These are phyloP conservation scores for Aleiodes testaceus DNA, from an alignment of 2,888 invertebrate genomes.

Conservation along the genomic window DNA sequence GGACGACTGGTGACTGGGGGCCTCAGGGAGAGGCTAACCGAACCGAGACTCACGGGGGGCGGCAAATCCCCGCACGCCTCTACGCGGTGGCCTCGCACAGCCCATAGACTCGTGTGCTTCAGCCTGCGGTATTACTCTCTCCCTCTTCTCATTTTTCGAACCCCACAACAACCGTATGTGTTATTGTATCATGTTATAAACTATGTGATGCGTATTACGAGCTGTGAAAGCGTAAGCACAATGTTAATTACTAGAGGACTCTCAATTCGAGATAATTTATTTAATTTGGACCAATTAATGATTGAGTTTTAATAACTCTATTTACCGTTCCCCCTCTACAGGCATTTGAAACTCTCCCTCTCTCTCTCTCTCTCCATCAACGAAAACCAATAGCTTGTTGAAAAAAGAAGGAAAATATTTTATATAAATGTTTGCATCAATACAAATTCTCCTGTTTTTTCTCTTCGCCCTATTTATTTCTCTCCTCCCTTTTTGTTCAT, in stretches of 20 bases:
- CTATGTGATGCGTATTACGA: slow-evolving; percentile 44
- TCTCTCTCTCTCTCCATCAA: neutral
- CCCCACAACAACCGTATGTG: slow-evolving; percentile 47
- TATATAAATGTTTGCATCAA: neutral
- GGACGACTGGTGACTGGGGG: slow-evolving; percentile 66
- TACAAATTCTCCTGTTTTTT: slow-evolving; percentile 3
- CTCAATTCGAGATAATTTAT: no score
- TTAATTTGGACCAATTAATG: no score
- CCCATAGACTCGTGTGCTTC: slow-evolving; percentile 54
- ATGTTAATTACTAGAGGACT: neutral
- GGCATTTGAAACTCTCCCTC: neutral
- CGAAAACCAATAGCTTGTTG: neutral
- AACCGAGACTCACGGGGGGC: slow-evolving; percentile 68
- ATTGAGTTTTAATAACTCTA: no score
- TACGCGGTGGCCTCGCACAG: slow-evolving; percentile 58
- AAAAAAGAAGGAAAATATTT: neutral
- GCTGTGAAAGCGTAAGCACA: slow-evolving; percentile 10
- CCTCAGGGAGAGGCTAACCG: slow-evolving; percentile 57
- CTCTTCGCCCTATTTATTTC: slow-evolving; percentile 31
- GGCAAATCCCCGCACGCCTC: slow-evolving; percentile 54
- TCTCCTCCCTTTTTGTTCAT: slow-evolving; percentile 12
- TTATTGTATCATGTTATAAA: slow-evolving; percentile 39
- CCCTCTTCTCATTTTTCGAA: slow-evolving; percentile 50
- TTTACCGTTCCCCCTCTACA: no score
- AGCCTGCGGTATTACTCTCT: slow-evolving; percentile 42